These are phyloP conservation scores for Oxyscelio sp. DNA, from an alignment of 2,888 invertebrate genomes.

Conservation along the genomic window DNA sequence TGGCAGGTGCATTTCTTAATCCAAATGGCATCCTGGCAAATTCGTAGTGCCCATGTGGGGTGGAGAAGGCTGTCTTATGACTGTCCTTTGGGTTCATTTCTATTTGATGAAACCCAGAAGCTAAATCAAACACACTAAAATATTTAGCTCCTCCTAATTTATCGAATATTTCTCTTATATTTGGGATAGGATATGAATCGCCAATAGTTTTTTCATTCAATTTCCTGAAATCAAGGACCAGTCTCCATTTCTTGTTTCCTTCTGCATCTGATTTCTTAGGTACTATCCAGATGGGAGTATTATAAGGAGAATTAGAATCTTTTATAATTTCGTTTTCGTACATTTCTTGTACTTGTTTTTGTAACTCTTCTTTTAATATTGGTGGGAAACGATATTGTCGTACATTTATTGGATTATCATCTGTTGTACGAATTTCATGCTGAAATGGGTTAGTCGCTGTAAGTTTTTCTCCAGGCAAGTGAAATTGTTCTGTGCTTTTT, in stretches of 20 bases:
- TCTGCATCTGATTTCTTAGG: conserved; percentile 11
- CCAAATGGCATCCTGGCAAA: conserved; percentile 10
- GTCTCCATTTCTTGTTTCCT: conserved; percentile 16
- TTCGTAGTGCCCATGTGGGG: conserved; percentile 13
- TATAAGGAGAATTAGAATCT: conserved; percentile 18
- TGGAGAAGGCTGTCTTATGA: conserved; percentile 3
- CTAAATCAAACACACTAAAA: conserved; percentile 9
- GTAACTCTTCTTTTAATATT: background rate
- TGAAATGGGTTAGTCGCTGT: background rate
- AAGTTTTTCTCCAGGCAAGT: conserved; percentile 6
- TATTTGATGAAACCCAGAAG: conserved; percentile 9
- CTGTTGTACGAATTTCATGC: conserved; percentile 12
- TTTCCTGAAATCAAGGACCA: conserved; percentile 24
- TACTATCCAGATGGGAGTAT: conserved; percentile 13
- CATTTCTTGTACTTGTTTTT: background rate
- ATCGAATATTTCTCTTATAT: conserved; percentile 8
- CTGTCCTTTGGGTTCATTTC: conserved; percentile 2
- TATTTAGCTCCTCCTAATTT: conserved; percentile 9
- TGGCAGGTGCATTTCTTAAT: background rate
- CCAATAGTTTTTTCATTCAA: conserved; percentile 18
- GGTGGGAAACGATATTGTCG: conserved; percentile 16
- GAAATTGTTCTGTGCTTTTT: background rate
- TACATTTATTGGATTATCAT: conserved; percentile 13
- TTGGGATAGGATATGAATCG: conserved; percentile 5
- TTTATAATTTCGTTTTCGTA: conserved; percentile 1